phyloP scores from a whole-genome alignment of 2,888 invertebrate genomes.

The Meloe dianella region DNA sequence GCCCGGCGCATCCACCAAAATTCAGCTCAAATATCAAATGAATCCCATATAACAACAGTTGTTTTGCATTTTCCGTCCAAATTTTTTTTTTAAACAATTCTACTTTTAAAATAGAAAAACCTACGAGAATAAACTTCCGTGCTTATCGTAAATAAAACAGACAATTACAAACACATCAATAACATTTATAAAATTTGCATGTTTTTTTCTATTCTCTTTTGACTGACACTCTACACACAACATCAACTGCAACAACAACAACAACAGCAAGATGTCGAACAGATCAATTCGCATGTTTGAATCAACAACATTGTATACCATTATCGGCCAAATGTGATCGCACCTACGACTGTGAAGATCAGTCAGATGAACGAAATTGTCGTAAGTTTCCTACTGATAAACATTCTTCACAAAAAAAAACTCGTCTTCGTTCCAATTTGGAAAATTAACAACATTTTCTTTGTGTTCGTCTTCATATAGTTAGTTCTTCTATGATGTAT shows the following conservation, averaged over 20 bases:
- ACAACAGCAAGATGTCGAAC: slow-evolving; percentile 38
- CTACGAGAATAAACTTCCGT: slow-evolving; percentile 13
- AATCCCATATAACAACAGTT: not conserved
- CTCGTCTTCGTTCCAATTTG: slow-evolving; percentile 17
- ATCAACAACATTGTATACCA: slow-evolving; percentile 73
- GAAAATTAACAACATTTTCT: not conserved
- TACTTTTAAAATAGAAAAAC: not conserved
- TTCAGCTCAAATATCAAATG: not conserved
- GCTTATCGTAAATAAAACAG: slow-evolving; percentile 22
- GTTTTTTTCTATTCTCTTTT: slow-evolving; percentile 14
- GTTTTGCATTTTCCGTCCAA: too few species aligned
- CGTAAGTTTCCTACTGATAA: slow-evolving; percentile 65
- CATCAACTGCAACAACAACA: slow-evolving; percentile 17
- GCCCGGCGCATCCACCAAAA: slow-evolving; percentile 11
- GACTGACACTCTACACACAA: slow-evolving; percentile 15
- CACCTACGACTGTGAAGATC: slow-evolving; percentile 72
- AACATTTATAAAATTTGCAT: slow-evolving; percentile 33
- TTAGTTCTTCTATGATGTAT: slow-evolving; percentile 15
- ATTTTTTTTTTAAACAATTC: too few species aligned
- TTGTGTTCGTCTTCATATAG: not conserved
- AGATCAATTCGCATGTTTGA: slow-evolving; percentile 70
- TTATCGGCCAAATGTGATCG: slow-evolving; percentile 75
- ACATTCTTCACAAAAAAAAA: not conserved
- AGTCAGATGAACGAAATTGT: slow-evolving; percentile 71
- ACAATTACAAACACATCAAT: slow-evolving; percentile 18